Evolutionary conservation across 2,797 vertebrate genomes (phyloP).

Genomic region (Threskiornis aethiopicus): DNA sequence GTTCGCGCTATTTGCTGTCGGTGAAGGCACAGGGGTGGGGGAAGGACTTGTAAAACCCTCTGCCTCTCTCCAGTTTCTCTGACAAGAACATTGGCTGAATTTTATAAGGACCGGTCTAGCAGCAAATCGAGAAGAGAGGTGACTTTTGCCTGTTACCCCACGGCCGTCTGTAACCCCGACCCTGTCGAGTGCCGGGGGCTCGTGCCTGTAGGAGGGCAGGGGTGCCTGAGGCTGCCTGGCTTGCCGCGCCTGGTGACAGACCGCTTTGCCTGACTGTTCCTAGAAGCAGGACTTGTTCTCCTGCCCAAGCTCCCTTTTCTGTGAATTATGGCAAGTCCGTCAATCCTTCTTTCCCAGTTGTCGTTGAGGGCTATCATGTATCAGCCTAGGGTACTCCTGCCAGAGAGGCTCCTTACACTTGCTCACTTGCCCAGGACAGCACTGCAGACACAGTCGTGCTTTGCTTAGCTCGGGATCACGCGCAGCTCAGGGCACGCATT

Average conservation of each 20-base stretch:
- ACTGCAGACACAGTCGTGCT: fast-evolving
- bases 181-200: neutral
- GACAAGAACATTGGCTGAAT: neutral
- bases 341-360: neutral
- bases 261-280: neutral
- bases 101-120: neutral
- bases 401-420: neutral
- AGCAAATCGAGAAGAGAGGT: neutral
- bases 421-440: neutral
- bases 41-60: neutral
- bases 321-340: neutral
- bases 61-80: neutral
- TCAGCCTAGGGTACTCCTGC: neutral
- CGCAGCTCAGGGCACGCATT: fast-evolving
- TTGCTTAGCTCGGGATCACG: neutral
- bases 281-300: neutral
- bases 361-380: neutral
- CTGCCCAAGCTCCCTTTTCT: neutral
- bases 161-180: neutral
- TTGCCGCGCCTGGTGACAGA: fast-evolving
- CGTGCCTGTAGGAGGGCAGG: neutral
- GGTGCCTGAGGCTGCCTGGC: neutral
- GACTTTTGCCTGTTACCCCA: neutral
- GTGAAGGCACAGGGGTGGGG: neutral
- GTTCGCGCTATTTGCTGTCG: neutral